Conservation (phyloP, 2,888 invertebrate genomes). For the Andrena trimmerana region DNA sequence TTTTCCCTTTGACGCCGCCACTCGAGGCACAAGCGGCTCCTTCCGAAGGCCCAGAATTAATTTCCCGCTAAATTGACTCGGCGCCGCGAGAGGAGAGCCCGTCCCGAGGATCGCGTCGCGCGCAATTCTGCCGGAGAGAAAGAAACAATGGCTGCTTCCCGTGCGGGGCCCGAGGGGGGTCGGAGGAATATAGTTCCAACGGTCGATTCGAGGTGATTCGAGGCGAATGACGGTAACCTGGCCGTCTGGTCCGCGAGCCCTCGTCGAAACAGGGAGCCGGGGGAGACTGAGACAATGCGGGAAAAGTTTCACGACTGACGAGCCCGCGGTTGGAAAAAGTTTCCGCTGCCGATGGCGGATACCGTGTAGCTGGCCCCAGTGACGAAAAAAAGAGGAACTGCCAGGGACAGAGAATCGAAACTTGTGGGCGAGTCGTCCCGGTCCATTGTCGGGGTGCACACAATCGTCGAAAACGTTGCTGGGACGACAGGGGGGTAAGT, state of each 20-base stretch:
- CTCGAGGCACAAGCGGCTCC: constrained; percentile 20
- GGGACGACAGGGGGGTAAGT: constrained; percentile 38
- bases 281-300: constrained; percentile 62
- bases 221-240: constrained; percentile 42
- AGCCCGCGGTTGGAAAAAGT: constrained; percentile 61
- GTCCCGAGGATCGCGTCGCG: constrained; percentile 19
- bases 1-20: constrained; percentile 30
- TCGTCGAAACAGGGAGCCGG: constrained; percentile 41
- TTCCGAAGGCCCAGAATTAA: constrained; percentile 34
- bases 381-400: constrained; percentile 35
- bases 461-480: constrained; percentile 53
- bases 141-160: constrained; percentile 30
- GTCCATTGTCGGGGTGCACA: constrained; percentile 49
- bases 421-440: constrained; percentile 44
- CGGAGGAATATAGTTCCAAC: constrained; percentile 24
- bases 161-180: neutral
- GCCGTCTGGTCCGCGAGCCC: constrained; percentile 30
- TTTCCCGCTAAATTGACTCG: constrained; percentile 47
- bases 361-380: constrained; percentile 9
- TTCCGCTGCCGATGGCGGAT: constrained; percentile 55
- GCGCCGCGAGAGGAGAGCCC: constrained; percentile 6
- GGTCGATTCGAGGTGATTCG: constrained; percentile 47
- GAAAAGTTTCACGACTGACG: constrained; percentile 72
- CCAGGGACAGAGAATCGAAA: constrained; percentile 62
- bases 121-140: neutral